Evolutionary conservation across 2,797 vertebrate genomes (phyloP).

Genomic region (Tenualosa thibaudeaui): DNA sequence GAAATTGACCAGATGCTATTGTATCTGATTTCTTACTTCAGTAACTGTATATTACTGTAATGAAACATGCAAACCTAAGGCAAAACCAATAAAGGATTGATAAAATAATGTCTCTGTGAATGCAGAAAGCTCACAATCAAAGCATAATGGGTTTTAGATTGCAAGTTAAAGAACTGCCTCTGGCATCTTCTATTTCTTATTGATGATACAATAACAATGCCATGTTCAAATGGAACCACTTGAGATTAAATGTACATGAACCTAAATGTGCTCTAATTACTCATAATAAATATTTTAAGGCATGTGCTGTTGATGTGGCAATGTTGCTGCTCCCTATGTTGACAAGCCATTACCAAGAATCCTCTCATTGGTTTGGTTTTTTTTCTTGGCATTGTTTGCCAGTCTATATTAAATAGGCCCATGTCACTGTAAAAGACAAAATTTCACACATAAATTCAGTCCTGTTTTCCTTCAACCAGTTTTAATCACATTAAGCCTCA

Average conservation of each 20-base stretch:
- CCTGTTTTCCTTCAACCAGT: neutral
- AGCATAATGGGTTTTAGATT: slow-evolving; percentile 4
- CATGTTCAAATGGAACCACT: slow-evolving; percentile 44
- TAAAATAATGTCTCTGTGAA: slow-evolving; percentile 1
- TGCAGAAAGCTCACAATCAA: slow-evolving; percentile 15
- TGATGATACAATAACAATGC: slow-evolving; percentile 15
- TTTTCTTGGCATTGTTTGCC: neutral
- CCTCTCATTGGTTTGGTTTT: neutral
- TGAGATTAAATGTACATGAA: slow-evolving; percentile 47
- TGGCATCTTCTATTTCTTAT: slow-evolving; percentile 15
- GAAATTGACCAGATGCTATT: neutral
- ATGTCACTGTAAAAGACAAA: neutral
- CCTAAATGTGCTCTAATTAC: slow-evolving; percentile 62
- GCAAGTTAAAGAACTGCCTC: slow-evolving; percentile 14
- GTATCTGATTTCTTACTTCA: neutral
- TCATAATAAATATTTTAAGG: slow-evolving; percentile 60
- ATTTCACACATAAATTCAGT: neutral
- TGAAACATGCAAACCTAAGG: neutral
- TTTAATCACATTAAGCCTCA: neutral
- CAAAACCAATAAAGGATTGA: slow-evolving; percentile 13
- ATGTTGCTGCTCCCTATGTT: neutral
- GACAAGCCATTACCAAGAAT: slow-evolving; percentile 2
- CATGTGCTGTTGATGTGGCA: slow-evolving; percentile 43
- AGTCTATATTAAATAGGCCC: neutral
- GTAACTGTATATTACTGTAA: neutral